phyloP scores from a whole-genome alignment of 2,888 invertebrate genomes.

The Mythimna albipuncta region DNA sequence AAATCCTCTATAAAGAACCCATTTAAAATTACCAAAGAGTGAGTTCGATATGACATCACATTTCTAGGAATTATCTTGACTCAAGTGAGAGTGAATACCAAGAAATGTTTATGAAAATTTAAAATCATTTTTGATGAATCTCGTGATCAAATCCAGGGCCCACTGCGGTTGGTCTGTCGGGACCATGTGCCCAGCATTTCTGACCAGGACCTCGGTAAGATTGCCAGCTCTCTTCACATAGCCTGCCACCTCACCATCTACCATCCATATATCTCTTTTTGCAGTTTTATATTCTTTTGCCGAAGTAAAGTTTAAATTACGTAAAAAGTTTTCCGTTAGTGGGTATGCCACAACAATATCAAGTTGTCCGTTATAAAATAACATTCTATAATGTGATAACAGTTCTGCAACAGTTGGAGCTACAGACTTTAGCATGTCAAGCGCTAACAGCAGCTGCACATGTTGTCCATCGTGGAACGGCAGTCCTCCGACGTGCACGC shows the following conservation, averaged over 20 bases:
- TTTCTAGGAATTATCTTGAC: slow-evolving; percentile 4
- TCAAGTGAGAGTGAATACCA: not conserved
- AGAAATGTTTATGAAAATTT: slow-evolving; percentile 24
- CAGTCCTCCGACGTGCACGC: slow-evolving; percentile 92
- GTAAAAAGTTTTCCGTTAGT: slow-evolving; percentile 92
- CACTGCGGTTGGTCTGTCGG: slow-evolving; percentile 91
- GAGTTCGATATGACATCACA: slow-evolving; percentile 1
- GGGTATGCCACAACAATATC: slow-evolving; percentile 92
- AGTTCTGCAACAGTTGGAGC: slow-evolving; percentile 84
- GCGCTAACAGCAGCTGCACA: slow-evolving; percentile 88
- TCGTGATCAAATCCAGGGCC: slow-evolving; percentile 90
- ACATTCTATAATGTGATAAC: slow-evolving; percentile 87
- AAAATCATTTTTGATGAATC: slow-evolving; percentile 84
- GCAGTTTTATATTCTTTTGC: slow-evolving; percentile 92
- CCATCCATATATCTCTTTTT: slow-evolving; percentile 92
- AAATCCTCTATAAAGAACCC: too few species aligned
- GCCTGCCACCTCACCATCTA: slow-evolving; percentile 92
- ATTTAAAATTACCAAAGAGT: not conserved
- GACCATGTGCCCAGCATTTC: slow-evolving; percentile 95
- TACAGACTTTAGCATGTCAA: slow-evolving; percentile 91
- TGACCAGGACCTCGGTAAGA: slow-evolving; percentile 93
- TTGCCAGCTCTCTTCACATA: slow-evolving; percentile 93
- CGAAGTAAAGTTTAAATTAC: slow-evolving; percentile 92
- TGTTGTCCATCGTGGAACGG: slow-evolving; percentile 85
- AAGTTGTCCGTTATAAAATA: slow-evolving; percentile 93